phyloP scores from a whole-genome alignment of 35 echinoderm and acorn worm genomes.

The Apostichopus japonicus region DNA sequence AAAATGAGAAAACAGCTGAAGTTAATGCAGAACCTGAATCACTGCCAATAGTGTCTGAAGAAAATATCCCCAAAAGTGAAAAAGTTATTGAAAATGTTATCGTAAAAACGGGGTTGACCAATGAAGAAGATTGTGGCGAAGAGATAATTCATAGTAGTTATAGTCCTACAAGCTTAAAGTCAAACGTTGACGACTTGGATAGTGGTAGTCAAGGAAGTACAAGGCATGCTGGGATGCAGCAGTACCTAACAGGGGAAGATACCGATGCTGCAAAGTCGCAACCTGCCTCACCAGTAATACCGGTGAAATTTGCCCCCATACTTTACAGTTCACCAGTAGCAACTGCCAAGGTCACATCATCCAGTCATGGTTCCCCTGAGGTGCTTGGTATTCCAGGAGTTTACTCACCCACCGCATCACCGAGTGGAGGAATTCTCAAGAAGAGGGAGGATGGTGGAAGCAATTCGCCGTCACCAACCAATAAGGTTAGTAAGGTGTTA shows the following conservation, averaged over 20 bases:
- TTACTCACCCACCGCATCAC: constrained; percentile 84
- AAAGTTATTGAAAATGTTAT: background rate
- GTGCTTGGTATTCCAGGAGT: constrained; percentile 64
- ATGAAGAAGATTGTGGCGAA: constrained; percentile 21
- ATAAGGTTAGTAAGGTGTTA: constrained; percentile 76
- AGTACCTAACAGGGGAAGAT: background rate
- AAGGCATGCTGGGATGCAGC: background rate
- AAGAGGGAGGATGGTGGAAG: constrained; percentile 50
- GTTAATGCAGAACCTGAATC: background rate
- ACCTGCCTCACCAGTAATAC: constrained; percentile 71
- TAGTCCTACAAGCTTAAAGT: constrained; percentile 35
- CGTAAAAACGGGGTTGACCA: background rate
- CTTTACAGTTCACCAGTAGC: constrained; percentile 58
- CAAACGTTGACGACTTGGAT: background rate
- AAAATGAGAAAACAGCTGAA: background rate
- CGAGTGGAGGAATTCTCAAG: constrained; percentile 90
- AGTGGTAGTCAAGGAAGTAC: constrained; percentile 9
- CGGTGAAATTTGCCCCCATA: constrained; percentile 63
- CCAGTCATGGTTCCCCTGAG: constrained; percentile 43
- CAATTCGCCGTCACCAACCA: constrained; percentile 91
- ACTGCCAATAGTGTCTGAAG: background rate
- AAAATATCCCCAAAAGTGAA: background rate
- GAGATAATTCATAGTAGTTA: constrained; percentile 76
- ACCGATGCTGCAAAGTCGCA: background rate
- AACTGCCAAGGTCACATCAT: background rate